These are phyloP conservation scores for Paradoxurus hermaphroditus DNA, from an alignment of 2,113 vertebrate species.

Conservation along the genomic window DNA sequence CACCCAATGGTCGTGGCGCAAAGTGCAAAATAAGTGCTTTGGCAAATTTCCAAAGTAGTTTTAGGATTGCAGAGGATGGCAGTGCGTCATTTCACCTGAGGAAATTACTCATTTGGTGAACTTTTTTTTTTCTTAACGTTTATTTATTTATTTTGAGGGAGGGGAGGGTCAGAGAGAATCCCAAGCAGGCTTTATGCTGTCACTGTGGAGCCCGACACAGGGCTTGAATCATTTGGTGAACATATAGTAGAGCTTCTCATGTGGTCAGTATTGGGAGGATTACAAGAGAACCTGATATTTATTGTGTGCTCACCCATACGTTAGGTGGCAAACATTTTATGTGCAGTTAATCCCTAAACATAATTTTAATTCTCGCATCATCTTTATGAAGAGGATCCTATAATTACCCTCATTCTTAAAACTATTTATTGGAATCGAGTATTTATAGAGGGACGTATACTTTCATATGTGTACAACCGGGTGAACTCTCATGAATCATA, in stretches of 20 bases:
- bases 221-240: neutral
- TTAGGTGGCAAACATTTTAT: neutral
- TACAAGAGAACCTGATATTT: neutral
- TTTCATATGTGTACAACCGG: neutral
- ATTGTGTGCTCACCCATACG: neutral
- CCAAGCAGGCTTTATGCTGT: too few species aligned
- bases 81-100: neutral
- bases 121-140: neutral
- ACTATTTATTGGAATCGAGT: neutral
- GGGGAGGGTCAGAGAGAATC: too few species aligned
- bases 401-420: neutral
- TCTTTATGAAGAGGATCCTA: neutral
- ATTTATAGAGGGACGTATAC: too few species aligned
- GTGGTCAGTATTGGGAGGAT: neutral
- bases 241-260: neutral
- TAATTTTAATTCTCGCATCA: neutral
- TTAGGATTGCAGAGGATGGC: neutral
- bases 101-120: neutral
- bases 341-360: constrained; percentile 15
- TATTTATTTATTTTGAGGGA: too few species aligned
- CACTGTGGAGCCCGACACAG: too few species aligned
- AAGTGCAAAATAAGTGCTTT: neutral
- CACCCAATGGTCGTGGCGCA: neutral
- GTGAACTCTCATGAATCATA: neutral
- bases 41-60: neutral